Conservation (phyloP, 1,140 invertebrate genomes). For the Diorhabda sublineata region DNA sequence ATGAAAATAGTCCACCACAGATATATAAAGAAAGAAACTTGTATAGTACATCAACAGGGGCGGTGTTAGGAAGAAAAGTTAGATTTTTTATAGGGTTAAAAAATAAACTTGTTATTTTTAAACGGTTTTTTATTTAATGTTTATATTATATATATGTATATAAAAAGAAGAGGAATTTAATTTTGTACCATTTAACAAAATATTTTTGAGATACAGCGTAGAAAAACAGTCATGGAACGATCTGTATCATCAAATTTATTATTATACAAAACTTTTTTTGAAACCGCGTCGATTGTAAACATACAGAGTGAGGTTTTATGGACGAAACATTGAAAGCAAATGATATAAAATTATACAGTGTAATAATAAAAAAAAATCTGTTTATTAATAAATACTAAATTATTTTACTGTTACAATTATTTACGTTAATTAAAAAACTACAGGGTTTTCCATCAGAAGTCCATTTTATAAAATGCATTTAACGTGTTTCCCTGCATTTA, state of each 20-base stretch:
- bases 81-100: not conserved
- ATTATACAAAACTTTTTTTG: not conserved
- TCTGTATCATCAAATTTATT: not conserved
- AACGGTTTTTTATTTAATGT: constrained; percentile 17
- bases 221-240: not conserved
- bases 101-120: constrained; percentile 9
- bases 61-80: not conserved
- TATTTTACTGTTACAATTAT: too few species aligned
- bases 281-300: not conserved
- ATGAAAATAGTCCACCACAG: constrained; percentile 6
- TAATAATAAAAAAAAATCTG: too few species aligned
- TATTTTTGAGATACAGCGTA: not conserved
- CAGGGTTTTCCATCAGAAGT: too few species aligned
- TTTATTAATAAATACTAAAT: too few species aligned
- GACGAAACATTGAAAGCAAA: too few species aligned
- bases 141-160: not conserved
- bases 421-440: too few species aligned
- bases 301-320: too few species aligned
- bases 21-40: not conserved
- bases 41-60: not conserved
- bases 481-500: too few species aligned
- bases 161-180: constrained; percentile 10
- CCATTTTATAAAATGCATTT: too few species aligned
- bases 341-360: too few species aligned
- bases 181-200: constrained; percentile 20